Evolutionary conservation across 2,888 invertebrate species (phyloP).

Genomic region (Synanthedon andrenaeformis): DNA sequence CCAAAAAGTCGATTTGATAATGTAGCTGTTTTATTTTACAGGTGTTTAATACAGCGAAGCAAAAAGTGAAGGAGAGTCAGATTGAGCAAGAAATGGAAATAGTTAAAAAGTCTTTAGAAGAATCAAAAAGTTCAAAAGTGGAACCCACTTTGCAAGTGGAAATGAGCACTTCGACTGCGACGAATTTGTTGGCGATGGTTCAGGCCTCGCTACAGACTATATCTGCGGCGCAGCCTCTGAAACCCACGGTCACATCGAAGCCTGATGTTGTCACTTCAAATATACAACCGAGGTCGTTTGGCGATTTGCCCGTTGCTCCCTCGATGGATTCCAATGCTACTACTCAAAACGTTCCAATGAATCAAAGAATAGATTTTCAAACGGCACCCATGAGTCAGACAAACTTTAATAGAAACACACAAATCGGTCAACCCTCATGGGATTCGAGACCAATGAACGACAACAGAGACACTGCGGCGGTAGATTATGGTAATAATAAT

Average conservation of each 20-base stretch:
- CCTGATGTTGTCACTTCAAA: constrained; percentile 29
- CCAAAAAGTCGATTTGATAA: too few relatives aligned
- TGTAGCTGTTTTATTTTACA: constrained; percentile 14
- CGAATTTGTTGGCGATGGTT: constrained; percentile 46
- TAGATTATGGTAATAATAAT: not conserved
- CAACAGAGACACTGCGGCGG: not conserved
- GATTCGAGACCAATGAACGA: not conserved
- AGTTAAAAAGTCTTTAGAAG: constrained; percentile 55
- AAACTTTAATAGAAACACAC: constrained; percentile 3
- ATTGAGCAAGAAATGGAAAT: constrained; percentile 71
- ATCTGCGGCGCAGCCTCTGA: constrained; percentile 10
- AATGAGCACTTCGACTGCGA: constrained; percentile 38
- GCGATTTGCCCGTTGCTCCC: constrained; percentile 27
- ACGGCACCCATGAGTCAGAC: constrained; percentile 1
- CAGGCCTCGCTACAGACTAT: constrained; percentile 47
- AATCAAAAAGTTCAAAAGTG: constrained; percentile 21
- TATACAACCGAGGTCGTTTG: constrained; percentile 47
- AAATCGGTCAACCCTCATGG: not conserved
- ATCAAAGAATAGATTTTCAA: not conserved
- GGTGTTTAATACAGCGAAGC: constrained; percentile 80
- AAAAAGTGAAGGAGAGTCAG: constrained; percentile 76
- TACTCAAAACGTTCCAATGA: not conserved
- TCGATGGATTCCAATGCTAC: not conserved
- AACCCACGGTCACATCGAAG: constrained; percentile 7
- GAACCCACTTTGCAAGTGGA: constrained; percentile 12